Evolutionary conservation across 2,888 invertebrate genomes (phyloP).

Genomic region (Zelleria hepariella): DNA sequence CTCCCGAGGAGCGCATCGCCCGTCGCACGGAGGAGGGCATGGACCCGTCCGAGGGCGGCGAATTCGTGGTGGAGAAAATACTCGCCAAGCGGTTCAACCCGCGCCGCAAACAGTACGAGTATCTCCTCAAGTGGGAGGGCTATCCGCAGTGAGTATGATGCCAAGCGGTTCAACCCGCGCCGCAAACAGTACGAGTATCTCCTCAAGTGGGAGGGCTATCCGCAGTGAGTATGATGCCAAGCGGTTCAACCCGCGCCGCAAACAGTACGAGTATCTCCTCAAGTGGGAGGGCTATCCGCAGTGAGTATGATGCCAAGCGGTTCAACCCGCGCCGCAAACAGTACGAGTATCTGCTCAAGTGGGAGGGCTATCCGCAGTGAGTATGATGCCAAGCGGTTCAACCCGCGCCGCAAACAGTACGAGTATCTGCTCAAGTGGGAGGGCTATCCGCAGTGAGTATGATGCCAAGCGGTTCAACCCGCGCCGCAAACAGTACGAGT

Average conservation of each 20-base stretch:
- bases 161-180: neutral
- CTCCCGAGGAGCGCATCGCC: slow-evolving; percentile 62
- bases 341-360: slow-evolving; percentile 86
- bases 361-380: slow-evolving; percentile 80
- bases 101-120: slow-evolving; percentile 82
- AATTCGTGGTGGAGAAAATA: slow-evolving; percentile 86
- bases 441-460: slow-evolving; percentile 85
- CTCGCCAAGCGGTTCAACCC: slow-evolving; percentile 88
- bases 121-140: slow-evolving; percentile 89
- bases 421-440: slow-evolving; percentile 84
- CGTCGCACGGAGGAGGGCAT: slow-evolving; percentile 44
- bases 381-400: slow-evolving; percentile 90
- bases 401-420: slow-evolving; percentile 81
- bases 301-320: slow-evolving; percentile 90
- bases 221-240: slow-evolving; percentile 89
- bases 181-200: neutral
- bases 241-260: slow-evolving; percentile 82
- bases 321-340: slow-evolving; percentile 84
- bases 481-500: slow-evolving; percentile 82
- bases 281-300: slow-evolving; percentile 80
- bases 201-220: slow-evolving; percentile 78
- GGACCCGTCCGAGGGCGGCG: slow-evolving; percentile 63
- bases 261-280: slow-evolving; percentile 85
- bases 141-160: slow-evolving; percentile 74
- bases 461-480: slow-evolving; percentile 90